These are phyloP conservation scores for Amphimallon solstitiale DNA, from an alignment of 2,888 invertebrate species.

Conservation along the genomic window DNA sequence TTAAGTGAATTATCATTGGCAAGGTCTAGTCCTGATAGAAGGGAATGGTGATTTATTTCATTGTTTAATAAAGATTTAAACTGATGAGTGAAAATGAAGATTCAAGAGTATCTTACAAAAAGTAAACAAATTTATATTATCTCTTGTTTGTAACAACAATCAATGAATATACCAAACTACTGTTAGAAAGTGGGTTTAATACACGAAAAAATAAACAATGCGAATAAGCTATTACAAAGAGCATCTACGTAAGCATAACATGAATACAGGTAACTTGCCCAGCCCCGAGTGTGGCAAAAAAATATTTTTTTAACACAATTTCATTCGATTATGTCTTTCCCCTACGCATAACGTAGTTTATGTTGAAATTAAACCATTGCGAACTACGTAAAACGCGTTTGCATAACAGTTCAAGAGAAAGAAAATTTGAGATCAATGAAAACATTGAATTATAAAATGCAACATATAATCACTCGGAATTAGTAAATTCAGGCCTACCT, in stretches of 20 bases:
- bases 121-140: constrained; percentile 23
- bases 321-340: not conserved
- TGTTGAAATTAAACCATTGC: not conserved
- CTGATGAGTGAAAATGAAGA: too few relatives aligned
- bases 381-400: constrained; percentile 17
- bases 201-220: constrained; percentile 24
- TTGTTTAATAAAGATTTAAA: not conserved
- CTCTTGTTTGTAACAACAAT: constrained; percentile 6
- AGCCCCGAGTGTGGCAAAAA: constrained; percentile 51
- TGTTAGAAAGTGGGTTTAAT: constrained; percentile 16
- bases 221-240: constrained; percentile 41
- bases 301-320: not conserved
- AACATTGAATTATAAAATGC: constrained; percentile 39
- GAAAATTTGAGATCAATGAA: constrained; percentile 29
- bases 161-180: constrained; percentile 19
- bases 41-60: not conserved
- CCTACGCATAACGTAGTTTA: not conserved
- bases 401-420: constrained; percentile 32
- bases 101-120: not conserved
- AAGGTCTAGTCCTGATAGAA: not conserved
- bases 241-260: constrained; percentile 54
- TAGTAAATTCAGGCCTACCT: constrained; percentile 68
- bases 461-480: constrained; percentile 8
- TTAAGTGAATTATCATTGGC: too few relatives aligned
- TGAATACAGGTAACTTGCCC: constrained; percentile 49